A percentile compares a stretch with the other conserved stretches of the same genome.
Evolutionary conservation across 2,888 invertebrate species (phyloP).

Genomic region (Heliconius ismenius): DNA sequence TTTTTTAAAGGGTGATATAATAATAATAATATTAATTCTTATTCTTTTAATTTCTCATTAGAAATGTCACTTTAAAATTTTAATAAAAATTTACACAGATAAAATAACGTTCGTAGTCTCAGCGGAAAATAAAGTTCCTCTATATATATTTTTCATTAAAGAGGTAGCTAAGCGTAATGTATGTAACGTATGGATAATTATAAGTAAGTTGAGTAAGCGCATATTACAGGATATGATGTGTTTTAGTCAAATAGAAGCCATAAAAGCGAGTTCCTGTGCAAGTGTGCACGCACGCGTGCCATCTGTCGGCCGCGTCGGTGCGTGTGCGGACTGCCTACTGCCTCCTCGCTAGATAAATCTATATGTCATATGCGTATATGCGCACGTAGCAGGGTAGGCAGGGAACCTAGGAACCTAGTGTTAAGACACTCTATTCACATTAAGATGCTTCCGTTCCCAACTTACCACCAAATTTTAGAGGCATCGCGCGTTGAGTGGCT

Average conservation of each 20-base stretch:
- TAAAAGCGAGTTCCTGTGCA: slow-evolving; percentile 48
- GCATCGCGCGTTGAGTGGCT: no score
- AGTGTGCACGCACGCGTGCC: slow-evolving; percentile 40
- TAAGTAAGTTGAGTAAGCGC: slow-evolving; percentile 15
- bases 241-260: slow-evolving; percentile 50
- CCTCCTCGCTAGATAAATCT: slow-evolving; percentile 17
- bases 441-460: no score
- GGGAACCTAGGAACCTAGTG: neutral
- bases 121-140: neutral
- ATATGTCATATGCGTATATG: slow-evolving; percentile 7
- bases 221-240: slow-evolving; percentile 42
- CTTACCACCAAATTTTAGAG: no score
- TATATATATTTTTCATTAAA: neutral
- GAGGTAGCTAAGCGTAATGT: neutral
- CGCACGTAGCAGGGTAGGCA: neutral
- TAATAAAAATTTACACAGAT: neutral
- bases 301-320: slow-evolving; percentile 35
- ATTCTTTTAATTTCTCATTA: neutral
- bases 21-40: neutral
- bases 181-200: slow-evolving; percentile 14
- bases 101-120: neutral
- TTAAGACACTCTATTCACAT: neutral
- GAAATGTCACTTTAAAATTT: neutral
- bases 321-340: slow-evolving; percentile 19
- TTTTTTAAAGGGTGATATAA: neutral